Conservation (phyloP, 1,140 invertebrate species). For the Ceratina japonica region DNA sequence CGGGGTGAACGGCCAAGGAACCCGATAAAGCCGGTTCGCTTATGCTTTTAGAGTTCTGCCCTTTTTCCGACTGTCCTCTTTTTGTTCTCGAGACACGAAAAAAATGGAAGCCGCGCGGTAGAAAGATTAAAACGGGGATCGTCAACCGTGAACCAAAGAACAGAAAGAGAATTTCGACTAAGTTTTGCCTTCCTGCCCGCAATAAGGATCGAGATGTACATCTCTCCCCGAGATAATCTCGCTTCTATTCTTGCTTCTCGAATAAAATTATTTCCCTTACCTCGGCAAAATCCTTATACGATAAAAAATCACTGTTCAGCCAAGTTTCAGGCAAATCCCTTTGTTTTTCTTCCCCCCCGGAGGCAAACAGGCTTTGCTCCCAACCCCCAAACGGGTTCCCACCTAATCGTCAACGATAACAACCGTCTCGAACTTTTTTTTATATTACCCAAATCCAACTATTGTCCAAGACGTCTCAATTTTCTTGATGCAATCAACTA, state of each 20-base stretch:
- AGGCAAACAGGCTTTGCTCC: neutral
- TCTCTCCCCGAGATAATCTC: neutral
- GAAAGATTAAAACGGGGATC: slow-evolving; percentile 35
- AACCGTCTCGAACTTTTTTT: neutral
- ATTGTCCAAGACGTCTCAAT: too few relatives aligned
- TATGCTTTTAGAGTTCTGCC: slow-evolving; percentile 9
- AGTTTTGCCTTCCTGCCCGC: neutral
- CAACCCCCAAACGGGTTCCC: slow-evolving; percentile 32
- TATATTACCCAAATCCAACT: too few relatives aligned
- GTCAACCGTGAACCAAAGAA: neutral
- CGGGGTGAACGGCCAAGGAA: slow-evolving; percentile 30
- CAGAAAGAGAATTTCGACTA: slow-evolving; percentile 8
- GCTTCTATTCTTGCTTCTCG: neutral
- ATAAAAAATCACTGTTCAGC: too few relatives aligned
- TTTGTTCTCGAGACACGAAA: slow-evolving; percentile 17
- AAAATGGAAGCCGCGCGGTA: neutral
- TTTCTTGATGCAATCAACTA: too few relatives aligned
- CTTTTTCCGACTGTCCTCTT: slow-evolving; percentile 11
- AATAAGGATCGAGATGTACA: neutral
- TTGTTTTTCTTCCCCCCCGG: neutral
- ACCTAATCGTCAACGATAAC: slow-evolving; percentile 57
- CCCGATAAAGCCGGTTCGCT: slow-evolving; percentile 41
- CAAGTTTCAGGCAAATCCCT: neutral
- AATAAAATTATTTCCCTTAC: too few relatives aligned
- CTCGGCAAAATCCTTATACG: too few relatives aligned